Evolutionary conservation across 2,888 invertebrate genomes (phyloP).

Genomic region (Chrysodeixis includens): DNA sequence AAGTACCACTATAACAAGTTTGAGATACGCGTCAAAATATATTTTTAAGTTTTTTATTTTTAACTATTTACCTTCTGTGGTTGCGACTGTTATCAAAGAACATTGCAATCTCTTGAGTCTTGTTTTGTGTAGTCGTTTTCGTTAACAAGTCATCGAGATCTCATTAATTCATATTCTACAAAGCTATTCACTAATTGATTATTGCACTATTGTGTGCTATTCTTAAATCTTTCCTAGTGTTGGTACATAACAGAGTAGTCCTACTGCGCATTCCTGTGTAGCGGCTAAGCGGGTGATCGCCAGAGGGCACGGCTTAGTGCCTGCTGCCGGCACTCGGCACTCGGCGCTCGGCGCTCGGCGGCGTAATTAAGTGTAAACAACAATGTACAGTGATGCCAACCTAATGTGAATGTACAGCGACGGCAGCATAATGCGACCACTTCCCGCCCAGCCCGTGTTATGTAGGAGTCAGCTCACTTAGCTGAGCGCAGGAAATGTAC

Average conservation of each 20-base stretch:
- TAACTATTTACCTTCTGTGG: no score
- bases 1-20: background rate
- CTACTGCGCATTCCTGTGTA: background rate
- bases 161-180: no score
- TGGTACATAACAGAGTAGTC: background rate
- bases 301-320: background rate
- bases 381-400: conserved; percentile 32
- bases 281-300: background rate
- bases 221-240: background rate
- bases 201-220: no score
- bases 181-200: no score
- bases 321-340: conserved; percentile 6
- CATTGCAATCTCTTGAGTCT: no score
- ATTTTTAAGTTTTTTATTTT: no score
- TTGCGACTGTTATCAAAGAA: no score
- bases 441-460: background rate
- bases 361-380: conserved; percentile 38
- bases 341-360: background rate
- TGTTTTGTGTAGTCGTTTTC: no score
- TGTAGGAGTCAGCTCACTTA: background rate
- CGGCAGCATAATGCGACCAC: conserved; percentile 27
- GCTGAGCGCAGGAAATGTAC: background rate
- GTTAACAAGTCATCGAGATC: no score
- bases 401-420: conserved; percentile 31
- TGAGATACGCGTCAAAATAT: background rate